These are phyloP conservation scores for Orchesellides sinensis DNA, from an alignment of 2,888 invertebrate genomes.

Conservation along the genomic window DNA sequence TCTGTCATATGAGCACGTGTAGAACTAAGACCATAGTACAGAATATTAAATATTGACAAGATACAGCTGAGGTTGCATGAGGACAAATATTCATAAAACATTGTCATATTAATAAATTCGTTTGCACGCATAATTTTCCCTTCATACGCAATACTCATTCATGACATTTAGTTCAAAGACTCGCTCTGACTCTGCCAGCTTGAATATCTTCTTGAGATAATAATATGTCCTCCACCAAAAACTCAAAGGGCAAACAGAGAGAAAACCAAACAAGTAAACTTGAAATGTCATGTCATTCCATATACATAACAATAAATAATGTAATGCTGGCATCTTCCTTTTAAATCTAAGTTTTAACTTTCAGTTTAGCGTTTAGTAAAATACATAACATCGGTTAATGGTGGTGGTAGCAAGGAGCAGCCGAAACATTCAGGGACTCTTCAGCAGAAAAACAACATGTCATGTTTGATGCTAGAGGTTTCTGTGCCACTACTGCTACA, in stretches of 20 bases:
- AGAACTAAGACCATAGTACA: background rate
- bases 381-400: too few species aligned
- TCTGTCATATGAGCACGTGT: slow-evolving; percentile 9
- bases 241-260: background rate
- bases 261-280: slow-evolving; percentile 19
- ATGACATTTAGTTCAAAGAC: background rate
- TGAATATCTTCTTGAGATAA: background rate
- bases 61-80: too few species aligned
- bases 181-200: background rate
- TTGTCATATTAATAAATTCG: slow-evolving; percentile 2
- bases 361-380: slow-evolving; percentile 32
- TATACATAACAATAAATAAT: background rate
- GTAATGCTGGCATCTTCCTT: background rate
- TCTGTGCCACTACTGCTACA: slow-evolving; percentile 18
- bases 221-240: slow-evolving; percentile 4
- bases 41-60: too few species aligned
- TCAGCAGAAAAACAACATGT: background rate
- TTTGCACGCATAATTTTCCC: slow-evolving; percentile 6
- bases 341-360: slow-evolving; percentile 9
- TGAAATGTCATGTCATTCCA: slow-evolving; percentile 36
- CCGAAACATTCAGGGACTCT: background rate
- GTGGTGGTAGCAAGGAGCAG: background rate
- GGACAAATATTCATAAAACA: background rate
- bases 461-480: background rate
- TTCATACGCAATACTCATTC: slow-evolving; percentile 10